Evolutionary conservation across 2,888 invertebrate genomes (phyloP).

Genomic region (Watsonalla cultraria): DNA sequence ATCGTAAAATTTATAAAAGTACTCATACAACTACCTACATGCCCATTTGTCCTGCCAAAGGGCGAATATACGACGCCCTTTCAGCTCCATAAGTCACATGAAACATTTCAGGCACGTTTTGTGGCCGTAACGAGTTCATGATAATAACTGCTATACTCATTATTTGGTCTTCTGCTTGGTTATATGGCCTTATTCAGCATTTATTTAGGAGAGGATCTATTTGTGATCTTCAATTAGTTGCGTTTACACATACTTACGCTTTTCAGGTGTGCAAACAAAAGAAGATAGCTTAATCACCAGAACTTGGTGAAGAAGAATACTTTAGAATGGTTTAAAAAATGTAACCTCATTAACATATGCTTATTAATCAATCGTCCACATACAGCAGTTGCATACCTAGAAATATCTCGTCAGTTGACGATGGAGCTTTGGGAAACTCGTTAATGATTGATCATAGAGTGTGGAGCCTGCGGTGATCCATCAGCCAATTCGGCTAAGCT

Average conservation of each 20-base stretch:
- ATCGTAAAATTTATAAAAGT: constrained; percentile 60
- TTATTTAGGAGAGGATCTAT: too few relatives aligned
- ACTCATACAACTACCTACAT: constrained; percentile 33
- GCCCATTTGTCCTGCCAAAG: constrained; percentile 16
- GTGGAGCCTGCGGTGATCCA: constrained; percentile 43
- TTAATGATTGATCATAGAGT: constrained; percentile 46
- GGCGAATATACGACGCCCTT: constrained; percentile 3
- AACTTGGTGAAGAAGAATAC: too few relatives aligned
- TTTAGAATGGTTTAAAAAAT: too few relatives aligned
- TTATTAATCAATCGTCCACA: too few relatives aligned
- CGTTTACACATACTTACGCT: too few relatives aligned
- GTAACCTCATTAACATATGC: too few relatives aligned
- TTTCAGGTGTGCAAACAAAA: too few relatives aligned
- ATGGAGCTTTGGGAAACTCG: constrained; percentile 11
- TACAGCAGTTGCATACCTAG: too few relatives aligned
- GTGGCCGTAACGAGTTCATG: not conserved
- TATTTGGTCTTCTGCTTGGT: not conserved
- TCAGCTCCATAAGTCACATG: not conserved
- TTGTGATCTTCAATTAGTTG: too few relatives aligned
- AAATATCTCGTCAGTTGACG: constrained; percentile 12
- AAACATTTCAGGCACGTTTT: not conserved
- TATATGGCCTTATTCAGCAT: too few relatives aligned
- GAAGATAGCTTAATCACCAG: too few relatives aligned
- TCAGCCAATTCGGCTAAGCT: constrained; percentile 25
- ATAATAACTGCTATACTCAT: not conserved